These are phyloP conservation scores for Limnothrissa miodon DNA, from an alignment of 2,113 vertebrate genomes.

Conservation along the genomic window DNA sequence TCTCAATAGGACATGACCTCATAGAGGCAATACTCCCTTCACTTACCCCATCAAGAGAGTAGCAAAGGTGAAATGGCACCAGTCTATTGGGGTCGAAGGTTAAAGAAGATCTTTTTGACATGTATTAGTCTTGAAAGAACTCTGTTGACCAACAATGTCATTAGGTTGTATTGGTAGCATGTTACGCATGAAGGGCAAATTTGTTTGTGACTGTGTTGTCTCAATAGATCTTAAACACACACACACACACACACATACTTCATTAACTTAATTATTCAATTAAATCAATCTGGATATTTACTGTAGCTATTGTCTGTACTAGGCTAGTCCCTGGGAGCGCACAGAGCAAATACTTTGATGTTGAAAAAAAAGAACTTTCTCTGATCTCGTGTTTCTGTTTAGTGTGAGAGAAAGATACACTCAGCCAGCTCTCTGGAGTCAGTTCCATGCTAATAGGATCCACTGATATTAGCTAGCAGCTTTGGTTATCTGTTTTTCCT, in stretches of 20 bases:
- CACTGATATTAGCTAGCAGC: neutral
- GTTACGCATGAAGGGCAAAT: neutral
- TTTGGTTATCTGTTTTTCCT: neutral
- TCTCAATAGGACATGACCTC: slow-evolving; percentile 23
- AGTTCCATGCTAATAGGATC: neutral
- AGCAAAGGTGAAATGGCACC: slow-evolving; percentile 21
- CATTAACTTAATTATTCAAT: too few relatives aligned
- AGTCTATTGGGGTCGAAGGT: slow-evolving; percentile 25
- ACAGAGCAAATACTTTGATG: neutral
- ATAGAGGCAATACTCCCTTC: slow-evolving; percentile 1
- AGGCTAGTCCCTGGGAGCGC: neutral
- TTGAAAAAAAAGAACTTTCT: neutral
- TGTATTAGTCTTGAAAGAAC: slow-evolving; percentile 23
- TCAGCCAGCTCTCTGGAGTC: neutral
- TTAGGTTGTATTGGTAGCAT: neutral
- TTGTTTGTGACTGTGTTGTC: neutral
- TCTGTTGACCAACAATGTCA: slow-evolving; percentile 14
- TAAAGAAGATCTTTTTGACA: neutral
- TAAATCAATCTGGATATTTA: neutral
- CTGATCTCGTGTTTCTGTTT: neutral
- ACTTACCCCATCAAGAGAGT: slow-evolving; percentile 33
- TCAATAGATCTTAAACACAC: neutral
- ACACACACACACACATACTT: neutral
- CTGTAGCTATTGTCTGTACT: neutral
- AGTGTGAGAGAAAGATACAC: neutral